These are phyloP conservation scores for Tenebrosternarchus preto DNA, from an alignment of 2,113 vertebrate species.

Conservation along the genomic window DNA sequence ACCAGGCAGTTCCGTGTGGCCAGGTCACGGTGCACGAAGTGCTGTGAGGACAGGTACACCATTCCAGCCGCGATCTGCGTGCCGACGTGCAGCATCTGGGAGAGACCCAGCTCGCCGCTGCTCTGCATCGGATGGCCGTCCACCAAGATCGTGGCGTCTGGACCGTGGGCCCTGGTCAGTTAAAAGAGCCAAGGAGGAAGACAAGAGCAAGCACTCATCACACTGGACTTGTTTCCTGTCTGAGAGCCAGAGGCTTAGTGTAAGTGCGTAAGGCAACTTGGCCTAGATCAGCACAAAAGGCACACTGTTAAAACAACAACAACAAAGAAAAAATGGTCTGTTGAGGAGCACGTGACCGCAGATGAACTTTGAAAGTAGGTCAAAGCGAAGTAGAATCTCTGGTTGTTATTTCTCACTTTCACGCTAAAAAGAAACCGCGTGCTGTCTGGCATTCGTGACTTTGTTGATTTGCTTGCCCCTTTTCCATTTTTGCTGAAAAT, in stretches of 20 bases:
- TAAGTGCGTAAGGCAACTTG: slow-evolving; percentile 4
- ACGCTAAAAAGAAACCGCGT: slow-evolving; percentile 13
- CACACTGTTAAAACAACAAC: slow-evolving; percentile 45
- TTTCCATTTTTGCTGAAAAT: slow-evolving; percentile 19
- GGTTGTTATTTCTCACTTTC: neutral
- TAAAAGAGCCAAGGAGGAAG: neutral
- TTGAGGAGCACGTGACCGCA: slow-evolving; percentile 21
- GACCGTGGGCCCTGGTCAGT: slow-evolving; percentile 88
- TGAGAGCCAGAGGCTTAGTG: neutral
- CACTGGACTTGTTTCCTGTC: neutral
- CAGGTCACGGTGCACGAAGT: slow-evolving; percentile 98
- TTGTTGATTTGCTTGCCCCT: slow-evolving; percentile 28
- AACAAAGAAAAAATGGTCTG: slow-evolving; percentile 24
- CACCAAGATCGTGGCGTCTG: slow-evolving; percentile 95
- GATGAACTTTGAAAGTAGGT: slow-evolving; percentile 33
- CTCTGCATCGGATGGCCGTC: slow-evolving; percentile 93
- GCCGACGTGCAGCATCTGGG: slow-evolving; percentile 96
- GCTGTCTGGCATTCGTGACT: neutral
- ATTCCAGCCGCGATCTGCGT: slow-evolving; percentile 96
- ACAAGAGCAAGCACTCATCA: neutral
- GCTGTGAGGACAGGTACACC: slow-evolving; percentile 96
- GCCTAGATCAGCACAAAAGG: slow-evolving; percentile 44
- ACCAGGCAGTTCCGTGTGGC: slow-evolving; percentile 98
- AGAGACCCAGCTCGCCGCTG: slow-evolving; percentile 92
- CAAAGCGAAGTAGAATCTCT: slow-evolving; percentile 1